phyloP scores from a whole-genome alignment of 2,797 vertebrate species.

The Myotis vivesi region DNA sequence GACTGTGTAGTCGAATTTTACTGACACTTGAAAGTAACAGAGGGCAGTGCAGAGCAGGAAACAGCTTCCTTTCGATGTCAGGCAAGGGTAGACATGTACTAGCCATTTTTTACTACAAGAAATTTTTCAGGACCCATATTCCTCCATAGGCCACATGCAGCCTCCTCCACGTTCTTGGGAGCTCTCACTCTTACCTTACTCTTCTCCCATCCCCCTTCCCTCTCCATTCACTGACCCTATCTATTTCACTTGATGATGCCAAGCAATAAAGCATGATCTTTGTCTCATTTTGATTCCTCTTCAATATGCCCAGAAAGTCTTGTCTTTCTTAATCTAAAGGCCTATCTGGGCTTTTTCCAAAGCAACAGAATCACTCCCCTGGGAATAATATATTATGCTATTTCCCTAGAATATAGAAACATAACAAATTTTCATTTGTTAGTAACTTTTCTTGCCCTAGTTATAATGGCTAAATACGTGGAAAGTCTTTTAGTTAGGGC shows the following conservation, averaged over 20 bases:
- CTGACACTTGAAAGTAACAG: not conserved
- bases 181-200: rapidly evolving
- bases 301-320: not conserved
- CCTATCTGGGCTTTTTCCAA: not conserved
- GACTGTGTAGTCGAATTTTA: not conserved
- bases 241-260: not conserved
- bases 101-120: not conserved
- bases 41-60: not conserved
- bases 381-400: not conserved
- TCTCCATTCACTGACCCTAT: not conserved
- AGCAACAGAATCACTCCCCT: not conserved
- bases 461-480: not conserved
- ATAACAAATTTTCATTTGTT: not conserved
- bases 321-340: not conserved
- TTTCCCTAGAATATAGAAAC: not conserved
- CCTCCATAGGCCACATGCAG: not conserved
- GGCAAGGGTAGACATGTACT: not conserved
- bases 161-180: not conserved
- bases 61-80: not conserved
- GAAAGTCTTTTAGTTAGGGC: not conserved
- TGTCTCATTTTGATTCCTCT: not conserved
- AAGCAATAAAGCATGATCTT: not conserved
- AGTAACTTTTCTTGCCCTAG: not conserved
- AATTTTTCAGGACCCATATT: not conserved
- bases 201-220: not conserved